Conservation (phyloP, 2,888 invertebrate species). For the Agonopterix alstromeriana region DNA sequence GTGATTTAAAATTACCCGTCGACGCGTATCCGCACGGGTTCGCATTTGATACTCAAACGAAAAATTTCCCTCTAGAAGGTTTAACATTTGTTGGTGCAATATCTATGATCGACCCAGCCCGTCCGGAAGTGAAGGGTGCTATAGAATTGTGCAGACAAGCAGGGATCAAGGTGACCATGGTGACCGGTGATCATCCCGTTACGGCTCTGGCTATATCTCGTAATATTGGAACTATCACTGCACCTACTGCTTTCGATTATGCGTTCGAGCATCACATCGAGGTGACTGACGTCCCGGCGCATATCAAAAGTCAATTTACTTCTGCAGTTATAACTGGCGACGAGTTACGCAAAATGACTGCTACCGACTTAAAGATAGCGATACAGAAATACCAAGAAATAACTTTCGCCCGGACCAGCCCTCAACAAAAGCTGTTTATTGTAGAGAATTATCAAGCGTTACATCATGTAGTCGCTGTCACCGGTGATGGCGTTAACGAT, state of each 20-base stretch:
- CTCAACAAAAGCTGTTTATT: constrained; percentile 81
- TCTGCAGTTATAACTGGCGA: constrained; percentile 64
- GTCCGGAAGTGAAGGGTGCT: constrained; percentile 80
- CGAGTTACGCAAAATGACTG: constrained; percentile 77
- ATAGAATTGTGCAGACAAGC: constrained; percentile 81
- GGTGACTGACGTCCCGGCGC: constrained; percentile 62
- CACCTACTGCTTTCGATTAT: constrained; percentile 82
- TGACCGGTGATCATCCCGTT: constrained; percentile 85
- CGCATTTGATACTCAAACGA: constrained; percentile 73
- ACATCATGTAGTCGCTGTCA: constrained; percentile 89
- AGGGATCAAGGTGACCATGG: constrained; percentile 84
- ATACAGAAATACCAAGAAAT: constrained; percentile 80
- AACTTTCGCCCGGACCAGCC: constrained; percentile 84
- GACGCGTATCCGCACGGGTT: constrained; percentile 68
- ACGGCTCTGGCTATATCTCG: constrained; percentile 85
- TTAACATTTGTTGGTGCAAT: constrained; percentile 79
- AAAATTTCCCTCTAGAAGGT: constrained; percentile 81
- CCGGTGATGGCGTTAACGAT: constrained; percentile 93
- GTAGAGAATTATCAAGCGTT: constrained; percentile 88
- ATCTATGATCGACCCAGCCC: constrained; percentile 84
- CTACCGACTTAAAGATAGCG: constrained; percentile 72
- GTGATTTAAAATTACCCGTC: constrained; percentile 80
- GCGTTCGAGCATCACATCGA: constrained; percentile 78
- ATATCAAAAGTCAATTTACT: constrained; percentile 56
- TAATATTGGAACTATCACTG: constrained; percentile 79